Base-by-base conservation (phyloP, 2,888 invertebrate genomes). In the Hartigia nigra region DNA sequence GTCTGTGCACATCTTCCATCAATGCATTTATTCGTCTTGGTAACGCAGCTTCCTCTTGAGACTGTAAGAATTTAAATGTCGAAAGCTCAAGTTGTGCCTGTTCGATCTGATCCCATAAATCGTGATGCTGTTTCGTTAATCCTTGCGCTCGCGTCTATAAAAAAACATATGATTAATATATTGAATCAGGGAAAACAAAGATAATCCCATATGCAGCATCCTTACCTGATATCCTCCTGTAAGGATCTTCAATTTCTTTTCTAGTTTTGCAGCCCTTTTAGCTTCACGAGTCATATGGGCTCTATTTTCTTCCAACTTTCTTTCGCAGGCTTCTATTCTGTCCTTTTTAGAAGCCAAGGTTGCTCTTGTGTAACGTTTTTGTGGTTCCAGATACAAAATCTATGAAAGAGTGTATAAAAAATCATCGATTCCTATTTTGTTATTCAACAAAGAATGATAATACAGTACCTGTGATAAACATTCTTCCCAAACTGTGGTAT, bases 251-350 rank as follows among this genome's bases (percentile, higher is more conserved):
- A 99, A 92, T 92, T 98, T 99, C 92, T 99, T 99, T 92, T 99
- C 99, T 94, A 98, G 96, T 92, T 99, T 99, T 0, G 98, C 97
- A 76, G 99, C 99, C 79, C 96, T 95, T 92, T 99, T 99, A 0
- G 99, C 99, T 92, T 99, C 98, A 84, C 96, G 96, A 0, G 98
- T 97, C 99, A 99, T 99, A 92, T 98, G 98, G 80, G 95, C 95
- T 83, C 99, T 94, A 92, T 99, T 98, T 90, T 96, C 96, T 91
- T 99, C 99, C 69, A 99, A 92, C 82, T 97, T 93, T 88, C 98
- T 97, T 89, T 99, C 98, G 0, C 96, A 95, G 0, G 98, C 98
- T 91, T 99, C 98, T 77, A 99, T 93, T 74, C 98, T 94, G 92
- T 99, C 99, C 90, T 99, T 99, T 91, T 98, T 99, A 88, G 97